A percentile compares a stretch with the other conserved stretches of the same genome.
phyloP scores from a whole-genome alignment of 2,888 invertebrate genomes.

The Alloscopus bannaensis region DNA sequence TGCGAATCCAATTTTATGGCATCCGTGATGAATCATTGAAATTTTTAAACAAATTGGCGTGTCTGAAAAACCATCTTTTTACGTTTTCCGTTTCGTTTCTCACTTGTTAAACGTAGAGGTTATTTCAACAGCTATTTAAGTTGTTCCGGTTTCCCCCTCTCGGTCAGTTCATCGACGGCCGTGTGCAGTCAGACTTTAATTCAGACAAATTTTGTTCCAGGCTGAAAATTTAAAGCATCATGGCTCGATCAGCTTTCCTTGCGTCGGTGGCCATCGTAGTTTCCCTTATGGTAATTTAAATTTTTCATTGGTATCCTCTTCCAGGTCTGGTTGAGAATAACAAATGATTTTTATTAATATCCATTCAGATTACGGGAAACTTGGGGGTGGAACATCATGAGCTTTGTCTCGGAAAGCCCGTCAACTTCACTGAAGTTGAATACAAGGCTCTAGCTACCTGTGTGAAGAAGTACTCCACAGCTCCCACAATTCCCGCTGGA shows the following conservation, averaged over 20 bases:
- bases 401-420: conserved; percentile 18
- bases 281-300: conserved; percentile 29
- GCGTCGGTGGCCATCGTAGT: conserved; percentile 31
- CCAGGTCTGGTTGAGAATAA: too few relatives aligned
- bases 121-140: too few relatives aligned
- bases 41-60: too few relatives aligned
- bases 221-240: conserved; percentile 15
- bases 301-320: too few relatives aligned
- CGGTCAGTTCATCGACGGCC: conserved; percentile 3
- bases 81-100: too few relatives aligned
- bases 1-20: too few relatives aligned
- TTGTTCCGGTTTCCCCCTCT: not conserved
- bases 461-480: conserved; percentile 42
- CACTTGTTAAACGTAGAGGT: too few relatives aligned
- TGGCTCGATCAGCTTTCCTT: conserved; percentile 3
- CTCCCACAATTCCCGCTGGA: conserved; percentile 30
- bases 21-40: too few relatives aligned
- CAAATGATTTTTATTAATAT: conserved; percentile 12
- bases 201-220: not conserved
- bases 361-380: conserved; percentile 31
- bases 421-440: conserved; percentile 51
- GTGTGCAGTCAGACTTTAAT: not conserved
- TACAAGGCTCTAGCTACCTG: conserved; percentile 43
- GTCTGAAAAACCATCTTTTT: too few relatives aligned
- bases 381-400: conserved; percentile 29